phyloP scores from a whole-genome alignment of 2,888 invertebrate species.

The Drosophila engyochracea region DNA sequence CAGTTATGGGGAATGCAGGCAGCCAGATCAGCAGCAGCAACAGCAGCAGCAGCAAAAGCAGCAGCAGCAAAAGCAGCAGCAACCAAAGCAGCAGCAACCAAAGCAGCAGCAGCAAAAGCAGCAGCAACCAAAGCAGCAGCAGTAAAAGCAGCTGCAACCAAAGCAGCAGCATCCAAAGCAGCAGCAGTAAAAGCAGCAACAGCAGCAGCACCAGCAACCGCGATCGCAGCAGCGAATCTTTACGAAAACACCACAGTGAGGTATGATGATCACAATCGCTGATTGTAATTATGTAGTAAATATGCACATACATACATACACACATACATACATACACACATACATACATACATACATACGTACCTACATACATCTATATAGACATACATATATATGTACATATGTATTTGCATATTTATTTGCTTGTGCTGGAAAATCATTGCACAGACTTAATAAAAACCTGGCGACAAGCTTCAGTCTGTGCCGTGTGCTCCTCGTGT shows the following conservation, averaged over 20 bases:
- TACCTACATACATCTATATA: not conserved
- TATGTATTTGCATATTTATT: conserved; percentile 22
- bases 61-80: conserved; percentile 34
- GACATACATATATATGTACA: not conserved
- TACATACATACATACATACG: not conserved
- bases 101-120: conserved; percentile 51
- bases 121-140: conserved; percentile 30
- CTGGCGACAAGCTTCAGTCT: conserved; percentile 52
- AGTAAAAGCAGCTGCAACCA: conserved; percentile 22
- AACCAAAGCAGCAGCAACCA: conserved; percentile 36
- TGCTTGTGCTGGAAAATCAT: conserved; percentile 33
- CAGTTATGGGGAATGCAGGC: conserved; percentile 71
- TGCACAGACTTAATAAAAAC: conserved; percentile 47
- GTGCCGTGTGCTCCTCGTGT: conserved; percentile 69
- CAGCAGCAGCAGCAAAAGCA: conserved; percentile 11
- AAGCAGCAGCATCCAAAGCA: conserved; percentile 18
- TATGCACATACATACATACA: conserved; percentile 15
- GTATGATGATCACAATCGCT: conserved; percentile 70
- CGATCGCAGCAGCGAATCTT: conserved; percentile 49
- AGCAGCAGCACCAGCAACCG: conserved; percentile 33
- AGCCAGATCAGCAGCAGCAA: conserved; percentile 44
- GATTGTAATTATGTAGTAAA: conserved; percentile 59
- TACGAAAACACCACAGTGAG: conserved; percentile 69
- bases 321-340: not conserved
- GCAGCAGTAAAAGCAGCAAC: conserved; percentile 20